Percentiles rank a stretch among this genome's conserved stretches.
These are phyloP conservation scores for Romanogobio albipinnatus DNA, from an alignment of 2,113 vertebrate genomes.

Conservation along the genomic window DNA sequence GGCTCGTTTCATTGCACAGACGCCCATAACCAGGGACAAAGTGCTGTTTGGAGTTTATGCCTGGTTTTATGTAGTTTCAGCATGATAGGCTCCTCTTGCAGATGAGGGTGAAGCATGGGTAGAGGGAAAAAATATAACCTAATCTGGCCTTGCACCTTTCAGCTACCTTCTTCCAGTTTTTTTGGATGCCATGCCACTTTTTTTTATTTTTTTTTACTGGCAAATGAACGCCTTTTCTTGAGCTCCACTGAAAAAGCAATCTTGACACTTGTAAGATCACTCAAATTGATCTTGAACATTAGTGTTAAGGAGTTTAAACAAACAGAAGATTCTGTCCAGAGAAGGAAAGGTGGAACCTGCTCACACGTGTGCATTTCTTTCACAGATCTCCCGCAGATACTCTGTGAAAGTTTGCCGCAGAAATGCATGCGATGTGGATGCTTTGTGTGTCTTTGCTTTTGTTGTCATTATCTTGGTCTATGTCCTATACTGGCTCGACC, in stretches of 20 bases:
- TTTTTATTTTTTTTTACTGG: not conserved
- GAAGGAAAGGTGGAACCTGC: constrained; percentile 67
- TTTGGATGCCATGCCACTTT: constrained; percentile 42
- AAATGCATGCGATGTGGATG: constrained; percentile 63
- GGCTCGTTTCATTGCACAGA: constrained; percentile 64
- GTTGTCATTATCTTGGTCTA: not conserved
- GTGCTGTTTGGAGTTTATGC: constrained; percentile 9
- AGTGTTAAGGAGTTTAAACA: not conserved
- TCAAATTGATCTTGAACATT: not conserved
- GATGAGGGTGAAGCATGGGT: constrained; percentile 24
- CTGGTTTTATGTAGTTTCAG: constrained; percentile 17
- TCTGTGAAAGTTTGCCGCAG: constrained; percentile 41
- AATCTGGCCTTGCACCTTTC: not conserved
- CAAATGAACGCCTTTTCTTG: constrained; percentile 65
- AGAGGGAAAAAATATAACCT: not conserved
- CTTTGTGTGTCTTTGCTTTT: constrained; percentile 32
- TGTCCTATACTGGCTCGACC: not conserved
- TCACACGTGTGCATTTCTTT: constrained; percentile 60
- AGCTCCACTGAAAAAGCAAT: not conserved
- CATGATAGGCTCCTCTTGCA: constrained; percentile 43
- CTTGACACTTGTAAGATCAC: not conserved
- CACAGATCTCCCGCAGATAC: constrained; percentile 11
- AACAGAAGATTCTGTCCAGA: constrained; percentile 2
- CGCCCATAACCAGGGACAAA: not conserved
- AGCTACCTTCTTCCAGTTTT: not conserved